Evolutionary conservation across 1,140 invertebrate species (phyloP), one percentile per base, ranked within the genome.

Genomic region (Sitophilus oryzae): DNA sequence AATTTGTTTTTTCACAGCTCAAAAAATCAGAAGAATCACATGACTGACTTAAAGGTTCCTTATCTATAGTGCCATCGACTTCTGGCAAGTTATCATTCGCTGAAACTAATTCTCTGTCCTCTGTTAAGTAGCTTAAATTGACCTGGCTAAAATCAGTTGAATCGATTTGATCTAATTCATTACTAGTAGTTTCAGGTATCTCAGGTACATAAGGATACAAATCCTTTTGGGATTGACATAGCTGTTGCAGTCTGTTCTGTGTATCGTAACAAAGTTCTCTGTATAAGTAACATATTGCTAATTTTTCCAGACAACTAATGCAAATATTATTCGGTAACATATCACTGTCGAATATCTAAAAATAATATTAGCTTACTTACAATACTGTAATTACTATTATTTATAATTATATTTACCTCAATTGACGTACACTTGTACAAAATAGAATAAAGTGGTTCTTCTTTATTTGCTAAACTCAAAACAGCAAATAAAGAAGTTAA

Each of bases 311-410:
- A 38, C 67, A 69, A 20, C 25, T 46, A 23, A 47, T 47, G 42
- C 67, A 69, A 34, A 69, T 67, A 37, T 59, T 51, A 6, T 37
- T 18, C n/a, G 66, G 61, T 49, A 66, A 57, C 25, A 54, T 41
- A 51, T 68, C 65, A 34, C 53, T 49, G 43, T 52, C 30, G 15
- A 18, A 48, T 6, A 67, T 51, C 67, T 68, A 49, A 38, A 60
- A 62, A 9, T 25, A 1, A 41, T 18, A 9, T 10, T 36, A 18
- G 3, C 19, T 34, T 36, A 15, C 23, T 50, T 44, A 42, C 11
- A 23, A 18, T 14, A 25, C 25, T 48, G 23, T 23, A 36, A 19
- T 35, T 15, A 53, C 15, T 41, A 15, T 42, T 10, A 42, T 40
- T 4, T 41, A 9, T 36, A 38, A 48, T 55, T 48, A 23, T 20